Evolutionary conservation across 1,140 invertebrate species (phyloP).

Genomic region (Drosophila tsacasi): DNA sequence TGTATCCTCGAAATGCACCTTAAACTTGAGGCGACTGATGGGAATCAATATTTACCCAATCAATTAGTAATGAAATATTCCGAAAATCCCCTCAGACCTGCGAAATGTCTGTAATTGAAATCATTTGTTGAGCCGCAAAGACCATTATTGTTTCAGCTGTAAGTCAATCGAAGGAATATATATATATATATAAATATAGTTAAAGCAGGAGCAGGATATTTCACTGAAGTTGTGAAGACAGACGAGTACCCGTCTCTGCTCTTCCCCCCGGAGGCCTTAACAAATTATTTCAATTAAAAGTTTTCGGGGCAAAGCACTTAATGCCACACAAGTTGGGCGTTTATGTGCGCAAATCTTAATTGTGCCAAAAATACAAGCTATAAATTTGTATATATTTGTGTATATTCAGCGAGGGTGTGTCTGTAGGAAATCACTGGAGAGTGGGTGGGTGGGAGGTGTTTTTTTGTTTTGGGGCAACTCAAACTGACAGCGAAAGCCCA

Average conservation of each 20-base stretch:
- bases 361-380: constrained; percentile 71
- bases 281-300: constrained; percentile 83
- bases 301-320: constrained; percentile 72
- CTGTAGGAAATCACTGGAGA: no score
- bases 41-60: constrained; percentile 21
- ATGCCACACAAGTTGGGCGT: constrained; percentile 67
- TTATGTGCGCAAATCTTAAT: constrained; percentile 80
- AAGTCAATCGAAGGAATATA: constrained; percentile 24
- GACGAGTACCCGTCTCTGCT: not conserved
- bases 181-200: not conserved
- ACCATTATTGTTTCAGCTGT: constrained; percentile 25
- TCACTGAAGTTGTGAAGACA: constrained; percentile 24
- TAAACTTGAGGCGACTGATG: constrained; percentile 1
- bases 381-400: constrained; percentile 58
- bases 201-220: not conserved
- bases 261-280: constrained; percentile 48
- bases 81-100: not conserved
- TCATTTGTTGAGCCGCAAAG: constrained; percentile 22
- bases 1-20: not conserved
- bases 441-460: no score
- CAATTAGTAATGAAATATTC: constrained; percentile 7
- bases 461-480: not conserved
- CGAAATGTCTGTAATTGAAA: constrained; percentile 29
- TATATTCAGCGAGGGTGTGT: constrained; percentile 6
- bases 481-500: constrained; percentile 60